Conservation (phyloP, 2,888 invertebrate species). For the Biston stratarius region DNA sequence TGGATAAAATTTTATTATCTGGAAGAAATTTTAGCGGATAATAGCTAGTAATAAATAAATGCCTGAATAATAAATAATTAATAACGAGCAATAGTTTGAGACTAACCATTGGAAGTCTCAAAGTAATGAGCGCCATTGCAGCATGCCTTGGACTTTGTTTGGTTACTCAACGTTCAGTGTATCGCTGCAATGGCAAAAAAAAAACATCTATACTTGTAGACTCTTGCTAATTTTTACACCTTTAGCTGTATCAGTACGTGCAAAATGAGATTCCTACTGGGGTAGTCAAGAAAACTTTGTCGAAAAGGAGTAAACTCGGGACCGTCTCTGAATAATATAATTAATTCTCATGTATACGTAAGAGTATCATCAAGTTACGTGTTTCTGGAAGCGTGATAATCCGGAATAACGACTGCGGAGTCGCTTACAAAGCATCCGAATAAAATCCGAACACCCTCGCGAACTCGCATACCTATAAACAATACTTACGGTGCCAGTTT, state of each 20-base stretch:
- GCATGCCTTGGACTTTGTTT: too few relatives aligned
- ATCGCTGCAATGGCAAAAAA: too few relatives aligned
- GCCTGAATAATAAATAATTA: too few relatives aligned
- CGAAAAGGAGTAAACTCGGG: neutral
- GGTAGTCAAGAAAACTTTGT: neutral
- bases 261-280: neutral
- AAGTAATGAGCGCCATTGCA: too few relatives aligned
- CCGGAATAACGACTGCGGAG: constrained; percentile 10
- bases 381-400: constrained; percentile 6
- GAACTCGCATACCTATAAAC: constrained; percentile 27
- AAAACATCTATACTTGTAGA: too few relatives aligned
- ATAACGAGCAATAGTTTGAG: too few relatives aligned
- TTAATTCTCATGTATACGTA: neutral
- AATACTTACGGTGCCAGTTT: constrained; percentile 57
- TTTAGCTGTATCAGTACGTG: neutral
- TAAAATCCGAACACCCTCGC: constrained; percentile 4
- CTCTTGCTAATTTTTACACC: too few relatives aligned
- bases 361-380: neutral
- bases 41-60: too few relatives aligned
- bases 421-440: constrained; percentile 11
- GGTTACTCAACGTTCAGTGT: too few relatives aligned
- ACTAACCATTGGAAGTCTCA: too few relatives aligned
- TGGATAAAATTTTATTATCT: too few relatives aligned
- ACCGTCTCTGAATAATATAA: constrained; percentile 2
- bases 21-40: too few relatives aligned